phyloP scores from a whole-genome alignment of 2,113 vertebrate genomes.

The Galbula dea region DNA sequence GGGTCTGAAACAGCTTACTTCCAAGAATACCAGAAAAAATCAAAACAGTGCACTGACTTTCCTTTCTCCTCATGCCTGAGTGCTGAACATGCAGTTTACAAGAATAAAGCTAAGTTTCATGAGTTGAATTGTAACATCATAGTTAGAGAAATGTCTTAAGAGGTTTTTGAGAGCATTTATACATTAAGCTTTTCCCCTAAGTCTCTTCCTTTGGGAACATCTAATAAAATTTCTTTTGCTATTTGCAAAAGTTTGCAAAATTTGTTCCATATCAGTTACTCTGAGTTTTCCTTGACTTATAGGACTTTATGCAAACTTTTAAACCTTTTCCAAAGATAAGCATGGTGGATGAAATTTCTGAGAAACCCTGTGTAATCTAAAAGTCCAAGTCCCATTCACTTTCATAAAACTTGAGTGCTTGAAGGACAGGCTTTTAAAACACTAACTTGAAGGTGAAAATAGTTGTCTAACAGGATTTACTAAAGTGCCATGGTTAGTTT shows the following conservation, averaged over 20 bases:
- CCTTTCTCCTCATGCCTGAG: not conserved
- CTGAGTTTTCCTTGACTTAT: not conserved
- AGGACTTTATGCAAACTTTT: not conserved
- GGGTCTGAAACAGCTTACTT: not conserved
- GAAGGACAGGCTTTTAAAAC: conserved; percentile 4
- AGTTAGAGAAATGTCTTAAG: not conserved
- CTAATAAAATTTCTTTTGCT: not conserved
- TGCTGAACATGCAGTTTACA: not conserved
- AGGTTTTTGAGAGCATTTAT: not conserved
- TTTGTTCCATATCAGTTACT: not conserved
- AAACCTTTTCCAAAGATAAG: not conserved
- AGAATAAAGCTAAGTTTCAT: not conserved
- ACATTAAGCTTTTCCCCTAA: not conserved
- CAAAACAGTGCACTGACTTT: not conserved
- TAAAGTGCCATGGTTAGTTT: not conserved
- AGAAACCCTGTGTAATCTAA: conserved; percentile 14
- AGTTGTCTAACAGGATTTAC: not conserved
- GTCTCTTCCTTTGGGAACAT: not conserved
- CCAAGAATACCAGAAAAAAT: not conserved
- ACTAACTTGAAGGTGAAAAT: conserved; percentile 5
- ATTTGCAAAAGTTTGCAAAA: not conserved
- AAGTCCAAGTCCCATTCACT: not conserved
- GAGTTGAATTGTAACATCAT: not conserved
- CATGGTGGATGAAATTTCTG: not conserved
- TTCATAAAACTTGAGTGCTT: conserved; percentile 7